Percentiles rank a stretch among this genome's conserved stretches.
These are phyloP conservation scores for Enteromius afrohamiltoni DNA, from an alignment of 2,797 vertebrate species.

Conservation along the genomic window DNA sequence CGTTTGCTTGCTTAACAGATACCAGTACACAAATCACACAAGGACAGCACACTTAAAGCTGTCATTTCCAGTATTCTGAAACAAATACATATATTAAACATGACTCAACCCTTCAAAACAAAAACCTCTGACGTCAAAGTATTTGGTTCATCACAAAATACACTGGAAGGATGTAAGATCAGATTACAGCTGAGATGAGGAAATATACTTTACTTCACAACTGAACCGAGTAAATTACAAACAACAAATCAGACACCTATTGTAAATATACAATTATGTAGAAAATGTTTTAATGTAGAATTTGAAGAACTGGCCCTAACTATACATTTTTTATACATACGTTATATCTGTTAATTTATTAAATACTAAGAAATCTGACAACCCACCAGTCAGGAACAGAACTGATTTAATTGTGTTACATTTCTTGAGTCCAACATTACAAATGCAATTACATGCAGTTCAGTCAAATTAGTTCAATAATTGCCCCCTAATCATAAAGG, in stretches of 20 bases:
- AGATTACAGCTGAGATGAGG: not conserved
- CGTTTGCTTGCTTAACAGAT: not conserved
- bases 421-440: not conserved
- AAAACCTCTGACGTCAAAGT: not conserved
- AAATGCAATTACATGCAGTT: not conserved
- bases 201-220: not conserved
- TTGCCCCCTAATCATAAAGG: not conserved
- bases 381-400: not conserved
- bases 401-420: not conserved
- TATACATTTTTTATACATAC: not conserved
- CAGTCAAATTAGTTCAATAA: not conserved
- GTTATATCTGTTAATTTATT: not conserved
- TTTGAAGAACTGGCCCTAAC: not conserved
- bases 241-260: not conserved
- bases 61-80: constrained; percentile 6
- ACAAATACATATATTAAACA: not conserved
- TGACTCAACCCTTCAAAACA: constrained; percentile 3
- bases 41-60: not conserved
- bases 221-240: not conserved
- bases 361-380: not conserved
- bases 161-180: not conserved
- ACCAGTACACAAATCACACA: not conserved
- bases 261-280: not conserved
- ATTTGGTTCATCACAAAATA: not conserved
- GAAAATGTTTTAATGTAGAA: not conserved